Base-by-base conservation (phyloP, 2,888 invertebrate genomes). In the Ochropleura plecta region DNA sequence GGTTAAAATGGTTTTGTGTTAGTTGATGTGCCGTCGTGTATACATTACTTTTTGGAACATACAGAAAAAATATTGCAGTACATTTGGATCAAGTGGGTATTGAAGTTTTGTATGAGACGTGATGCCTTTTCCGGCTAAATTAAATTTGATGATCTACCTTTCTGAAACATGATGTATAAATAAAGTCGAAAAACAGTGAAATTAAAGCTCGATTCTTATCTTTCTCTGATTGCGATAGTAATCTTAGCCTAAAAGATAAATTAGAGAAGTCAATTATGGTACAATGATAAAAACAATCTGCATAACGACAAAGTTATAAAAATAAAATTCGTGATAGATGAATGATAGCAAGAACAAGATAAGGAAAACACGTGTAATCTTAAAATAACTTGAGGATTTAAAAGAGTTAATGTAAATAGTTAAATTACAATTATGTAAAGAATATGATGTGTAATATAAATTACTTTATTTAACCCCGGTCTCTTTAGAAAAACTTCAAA, bases 201-300 rank as follows among this genome's bases (percentile, higher is more conserved):
- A 70, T 30, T 5, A n/a, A 55, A 62, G 1, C 12, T 30, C 18
- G 67, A 48, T 42, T n/a, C 60, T 53, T 78, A 77, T 70, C 77
- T 60, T 46, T 48, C 9, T 10, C 59, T 70, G 42, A 77, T 77
- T 64, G 40, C 42, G 64, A 78, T 78, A 14, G 16, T 71, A 55
- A 78, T 78, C 78, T 70, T 7, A 42, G 16, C 49, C 44, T n/a
- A 30, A 62, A 60, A 66, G 9, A 78, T 66, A 49, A 65, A 71
- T 40, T 12, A 18, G 14, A 70, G 20, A 9, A 62, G 14, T 12
- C 18, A 40, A 70, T 70, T 65, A 60, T 9, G 20, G 46, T 63
- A 44, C 14, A 10, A 53, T 55, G 44, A 20, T 44, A 18, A 57
- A 51, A 79, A n/a, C 5, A 79, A 53, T 67, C 44, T 10, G 46